Base-by-base conservation (phyloP, 1,140 invertebrate genomes). In the Hirudo medicinalis region DNA sequence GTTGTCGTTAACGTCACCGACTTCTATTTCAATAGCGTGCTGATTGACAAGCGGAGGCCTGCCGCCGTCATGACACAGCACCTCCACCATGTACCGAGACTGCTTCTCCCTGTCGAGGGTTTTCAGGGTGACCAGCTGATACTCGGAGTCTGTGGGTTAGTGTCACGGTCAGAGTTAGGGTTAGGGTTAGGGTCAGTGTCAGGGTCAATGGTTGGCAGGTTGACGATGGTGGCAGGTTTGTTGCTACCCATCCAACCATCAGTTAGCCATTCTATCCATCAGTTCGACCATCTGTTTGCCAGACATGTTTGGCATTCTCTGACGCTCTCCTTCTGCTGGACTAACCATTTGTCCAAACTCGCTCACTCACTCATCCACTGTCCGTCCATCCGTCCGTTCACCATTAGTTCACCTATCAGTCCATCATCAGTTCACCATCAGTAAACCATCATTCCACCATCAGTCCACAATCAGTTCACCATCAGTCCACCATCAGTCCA, bases 11-110 rank as follows among this genome's bases (percentile, higher is more conserved):
- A 71, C 70, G 29, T 74, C 73, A n/a, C 22, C 27, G 25, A 74
- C 73, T 27, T 66, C 43, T 5, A 73, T 60, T n/a, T 63, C 43
- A 8, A 73, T 85, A 54, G 86, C 87, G 43, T 27, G 19, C 22
- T 25, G 25, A 25, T n/a, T 25, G 22, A 70, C 1, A 11, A 25
- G 57, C 25, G 53, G 40, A 0, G 69, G 40, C 8, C 32, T 6
- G 27, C 71, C 71, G n/a, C 71, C 71, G 54, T 72, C 71, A 40
- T 69, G 53, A 63, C 71, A 72, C 40, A 36, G 4, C 2, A 72
- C 54, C 5, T 54, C 32, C 6, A 72, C 53, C 54, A 29, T 40
- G 66, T 72, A 69, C 32, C 20, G 11, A 2, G 71, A 17, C 19
- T 29, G 25, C 19, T 20, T 25, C 49, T 72, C 71, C 22, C 71